Conservation (phyloP, 1,140 invertebrate species). For the Drosophila tropicalis region DNA sequence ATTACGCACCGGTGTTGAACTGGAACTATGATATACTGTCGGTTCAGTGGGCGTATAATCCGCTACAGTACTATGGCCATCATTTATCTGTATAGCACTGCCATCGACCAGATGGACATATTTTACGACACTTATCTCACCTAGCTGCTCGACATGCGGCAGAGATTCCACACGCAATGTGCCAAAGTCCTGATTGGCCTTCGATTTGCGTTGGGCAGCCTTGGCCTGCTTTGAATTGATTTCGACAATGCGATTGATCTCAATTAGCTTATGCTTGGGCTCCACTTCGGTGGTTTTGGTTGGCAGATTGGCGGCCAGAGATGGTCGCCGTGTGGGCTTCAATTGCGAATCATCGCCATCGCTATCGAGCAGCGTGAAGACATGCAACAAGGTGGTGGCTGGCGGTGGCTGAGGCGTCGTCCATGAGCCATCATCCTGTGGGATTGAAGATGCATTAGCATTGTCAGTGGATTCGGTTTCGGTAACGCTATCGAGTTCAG, state of each 20-base stretch:
- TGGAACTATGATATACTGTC: constrained; percentile 1
- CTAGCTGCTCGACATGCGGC: constrained; percentile 86
- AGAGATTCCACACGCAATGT: constrained; percentile 84
- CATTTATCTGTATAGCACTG: constrained; percentile 77
- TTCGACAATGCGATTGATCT: constrained; percentile 87
- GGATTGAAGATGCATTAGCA: constrained; percentile 75
- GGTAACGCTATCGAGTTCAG: constrained; percentile 5
- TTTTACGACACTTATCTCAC: constrained; percentile 87
- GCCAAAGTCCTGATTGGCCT: constrained; percentile 84
- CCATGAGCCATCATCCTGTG: constrained; percentile 47
- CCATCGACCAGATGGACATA: constrained; percentile 86
- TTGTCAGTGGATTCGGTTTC: constrained; percentile 63
- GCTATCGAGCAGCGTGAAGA: constrained; percentile 84
- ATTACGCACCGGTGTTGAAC: constrained; percentile 60
- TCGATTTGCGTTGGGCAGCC: constrained; percentile 84
- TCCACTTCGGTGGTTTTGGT: constrained; percentile 31
- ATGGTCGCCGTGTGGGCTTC: constrained; percentile 26
- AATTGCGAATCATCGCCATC: constrained; percentile 26
- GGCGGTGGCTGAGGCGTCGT: constrained; percentile 77
- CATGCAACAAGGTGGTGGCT: constrained; percentile 84
- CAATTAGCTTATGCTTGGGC: constrained; percentile 86
- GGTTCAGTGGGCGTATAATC: constrained; percentile 78
- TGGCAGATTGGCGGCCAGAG: not conserved
- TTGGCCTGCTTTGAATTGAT: constrained; percentile 86
- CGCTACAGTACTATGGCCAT: constrained; percentile 76